phyloP scores from a whole-genome alignment of 2,888 invertebrate species.

The Cephus rjabovi region DNA sequence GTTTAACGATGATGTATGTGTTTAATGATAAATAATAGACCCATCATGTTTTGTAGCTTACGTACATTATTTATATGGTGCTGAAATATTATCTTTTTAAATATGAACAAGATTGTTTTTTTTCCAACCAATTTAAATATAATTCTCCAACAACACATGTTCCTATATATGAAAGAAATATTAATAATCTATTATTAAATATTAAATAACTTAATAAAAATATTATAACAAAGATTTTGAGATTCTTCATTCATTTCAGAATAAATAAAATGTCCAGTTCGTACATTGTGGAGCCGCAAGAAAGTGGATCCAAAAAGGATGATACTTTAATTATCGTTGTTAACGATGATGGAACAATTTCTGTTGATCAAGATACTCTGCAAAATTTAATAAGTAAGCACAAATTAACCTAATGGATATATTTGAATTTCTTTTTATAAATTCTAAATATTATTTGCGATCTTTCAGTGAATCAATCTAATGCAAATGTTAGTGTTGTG shows the following conservation, averaged over 20 bases:
- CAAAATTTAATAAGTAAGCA: slow-evolving; percentile 83
- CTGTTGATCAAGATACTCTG: slow-evolving; percentile 83
- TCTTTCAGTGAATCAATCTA: slow-evolving; percentile 57
- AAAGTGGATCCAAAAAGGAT: slow-evolving; percentile 65
- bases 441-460: slow-evolving; percentile 2
- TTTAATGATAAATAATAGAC: not conserved
- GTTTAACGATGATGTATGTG: not conserved
- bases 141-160: not conserved
- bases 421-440: not conserved
- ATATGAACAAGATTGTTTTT: not conserved
- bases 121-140: not conserved
- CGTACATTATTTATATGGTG: not conserved
- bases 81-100: not conserved
- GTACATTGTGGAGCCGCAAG: slow-evolving; percentile 56
- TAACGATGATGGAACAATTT: slow-evolving; percentile 86
- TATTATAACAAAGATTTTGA: not conserved
- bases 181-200: not conserved
- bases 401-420: not conserved
- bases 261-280: slow-evolving; percentile 59
- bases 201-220: slow-evolving; percentile 1
- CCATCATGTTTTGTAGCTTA: not conserved
- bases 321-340: slow-evolving; percentile 86
- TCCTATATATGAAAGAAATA: not conserved
- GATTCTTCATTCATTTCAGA: slow-evolving; percentile 7
- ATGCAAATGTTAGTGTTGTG: slow-evolving; percentile 63